Evolutionary conservation across 2,888 invertebrate genomes (phyloP).

Genomic region (Plagodis pulveraria): DNA sequence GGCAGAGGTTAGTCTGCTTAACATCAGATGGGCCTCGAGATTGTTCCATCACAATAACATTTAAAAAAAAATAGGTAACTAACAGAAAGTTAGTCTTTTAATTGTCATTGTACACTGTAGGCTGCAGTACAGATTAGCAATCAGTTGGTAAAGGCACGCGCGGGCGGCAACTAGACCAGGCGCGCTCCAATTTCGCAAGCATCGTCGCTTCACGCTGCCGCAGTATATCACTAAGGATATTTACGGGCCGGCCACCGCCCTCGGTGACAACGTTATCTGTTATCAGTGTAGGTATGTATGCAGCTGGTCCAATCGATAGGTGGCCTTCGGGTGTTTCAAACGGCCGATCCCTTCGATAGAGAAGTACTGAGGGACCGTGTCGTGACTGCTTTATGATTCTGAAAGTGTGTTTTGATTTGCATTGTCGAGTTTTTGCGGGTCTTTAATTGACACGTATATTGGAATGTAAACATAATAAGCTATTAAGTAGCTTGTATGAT

Average conservation of each 20-base stretch:
- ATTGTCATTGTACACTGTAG: background rate
- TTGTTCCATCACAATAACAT: too few relatives aligned
- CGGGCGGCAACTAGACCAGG: constrained; percentile 52
- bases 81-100: too few relatives aligned
- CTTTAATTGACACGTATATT: constrained; percentile 4
- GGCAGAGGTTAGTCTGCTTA: too few relatives aligned
- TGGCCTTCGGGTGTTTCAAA: constrained; percentile 46
- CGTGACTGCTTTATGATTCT: constrained; percentile 32
- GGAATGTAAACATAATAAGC: constrained; percentile 1
- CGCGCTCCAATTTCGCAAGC: constrained; percentile 81
- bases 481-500: too few relatives aligned
- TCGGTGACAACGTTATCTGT: constrained; percentile 79
- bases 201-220: constrained; percentile 22
- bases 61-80: too few relatives aligned
- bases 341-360: constrained; percentile 31
- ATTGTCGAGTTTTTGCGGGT: constrained; percentile 24
- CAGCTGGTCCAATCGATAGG: constrained; percentile 64
- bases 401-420: constrained; percentile 22
- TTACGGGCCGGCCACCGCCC: constrained; percentile 74
- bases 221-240: constrained; percentile 61
- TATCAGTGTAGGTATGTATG: constrained; percentile 77
- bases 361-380: constrained; percentile 25
- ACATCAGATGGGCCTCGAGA: too few relatives aligned
- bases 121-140: constrained; percentile 13
- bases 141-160: constrained; percentile 45